A percentile compares a stretch with the other conserved stretches of the same genome.
phyloP scores from a whole-genome alignment of 2,797 vertebrate species.

The Vireo griseus region DNA sequence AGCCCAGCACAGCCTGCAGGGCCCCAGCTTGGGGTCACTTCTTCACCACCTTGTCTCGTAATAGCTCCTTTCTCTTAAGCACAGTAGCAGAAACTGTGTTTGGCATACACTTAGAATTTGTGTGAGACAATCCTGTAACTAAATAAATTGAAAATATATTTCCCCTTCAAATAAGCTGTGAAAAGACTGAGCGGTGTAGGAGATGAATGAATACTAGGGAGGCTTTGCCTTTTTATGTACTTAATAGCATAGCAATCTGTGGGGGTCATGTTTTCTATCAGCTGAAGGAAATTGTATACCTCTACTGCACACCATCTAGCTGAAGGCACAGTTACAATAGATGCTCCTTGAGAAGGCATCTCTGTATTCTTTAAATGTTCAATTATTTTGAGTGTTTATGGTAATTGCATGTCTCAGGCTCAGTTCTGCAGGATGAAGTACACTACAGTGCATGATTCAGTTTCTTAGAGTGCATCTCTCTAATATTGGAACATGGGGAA shows the following conservation, averaged over 20 bases:
- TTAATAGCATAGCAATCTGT: background rate
- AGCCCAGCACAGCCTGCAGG: background rate
- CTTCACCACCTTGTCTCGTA: background rate
- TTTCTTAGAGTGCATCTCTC: background rate
- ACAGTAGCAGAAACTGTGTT: background rate
- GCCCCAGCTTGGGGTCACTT: background rate
- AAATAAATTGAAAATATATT: background rate
- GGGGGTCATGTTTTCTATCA: background rate
- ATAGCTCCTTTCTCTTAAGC: background rate
- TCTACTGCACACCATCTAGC: background rate
- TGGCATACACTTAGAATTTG: background rate
- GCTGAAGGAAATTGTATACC: background rate
- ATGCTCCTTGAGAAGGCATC: background rate
- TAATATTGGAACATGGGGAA: background rate
- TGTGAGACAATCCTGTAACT: background rate
- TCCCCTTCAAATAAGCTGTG: background rate
- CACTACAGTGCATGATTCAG: background rate
- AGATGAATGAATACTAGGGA: background rate
- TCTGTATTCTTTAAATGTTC: background rate
- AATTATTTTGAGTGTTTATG: background rate
- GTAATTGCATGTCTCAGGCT: background rate
- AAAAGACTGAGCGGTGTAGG: background rate
- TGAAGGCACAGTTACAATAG: background rate
- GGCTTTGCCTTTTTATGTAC: background rate
- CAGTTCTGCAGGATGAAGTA: background rate